Percentiles rank a stretch among this genome's conserved stretches.
These are phyloP conservation scores for Macropodus opercularis DNA, from an alignment of 2,797 vertebrate species.

Conservation along the genomic window DNA sequence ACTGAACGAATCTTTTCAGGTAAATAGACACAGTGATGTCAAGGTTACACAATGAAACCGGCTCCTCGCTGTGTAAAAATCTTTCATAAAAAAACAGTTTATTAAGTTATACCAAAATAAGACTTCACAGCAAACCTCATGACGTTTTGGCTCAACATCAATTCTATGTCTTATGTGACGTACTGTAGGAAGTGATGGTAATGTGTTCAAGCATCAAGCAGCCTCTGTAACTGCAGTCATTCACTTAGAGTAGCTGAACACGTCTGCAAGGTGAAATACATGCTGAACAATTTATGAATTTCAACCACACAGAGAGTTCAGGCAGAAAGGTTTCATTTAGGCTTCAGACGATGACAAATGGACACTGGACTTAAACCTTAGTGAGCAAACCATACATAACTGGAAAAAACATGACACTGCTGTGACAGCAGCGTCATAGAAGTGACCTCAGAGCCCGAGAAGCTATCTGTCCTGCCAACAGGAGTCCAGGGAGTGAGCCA, in stretches of 20 bases:
- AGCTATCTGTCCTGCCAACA: slow-evolving; percentile 52
- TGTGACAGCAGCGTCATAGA: slow-evolving; percentile 42
- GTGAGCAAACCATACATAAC: slow-evolving; percentile 4
- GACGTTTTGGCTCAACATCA: slow-evolving; percentile 1
- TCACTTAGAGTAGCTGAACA: background rate
- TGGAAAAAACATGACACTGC: slow-evolving; percentile 44
- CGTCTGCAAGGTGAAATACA: background rate
- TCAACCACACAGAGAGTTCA: no score
- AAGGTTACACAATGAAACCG: background rate
- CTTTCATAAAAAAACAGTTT: no score
- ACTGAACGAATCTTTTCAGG: background rate
- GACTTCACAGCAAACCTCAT: no score
- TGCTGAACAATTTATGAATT: no score
- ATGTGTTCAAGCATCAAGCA: background rate
- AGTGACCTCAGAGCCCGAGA: slow-evolving; percentile 51
- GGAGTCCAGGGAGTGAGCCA: slow-evolving; percentile 51
- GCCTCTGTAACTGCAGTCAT: background rate
- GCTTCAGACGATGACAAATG: slow-evolving; percentile 18
- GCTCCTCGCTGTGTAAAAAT: background rate
- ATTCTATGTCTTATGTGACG: no score
- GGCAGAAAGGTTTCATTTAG: background rate
- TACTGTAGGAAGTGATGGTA: background rate
- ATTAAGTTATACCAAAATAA: no score
- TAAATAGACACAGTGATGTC: background rate
- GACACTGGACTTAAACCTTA: background rate